Conservation (phyloP, 2,113 vertebrate species). For the Notechis scutatus region DNA sequence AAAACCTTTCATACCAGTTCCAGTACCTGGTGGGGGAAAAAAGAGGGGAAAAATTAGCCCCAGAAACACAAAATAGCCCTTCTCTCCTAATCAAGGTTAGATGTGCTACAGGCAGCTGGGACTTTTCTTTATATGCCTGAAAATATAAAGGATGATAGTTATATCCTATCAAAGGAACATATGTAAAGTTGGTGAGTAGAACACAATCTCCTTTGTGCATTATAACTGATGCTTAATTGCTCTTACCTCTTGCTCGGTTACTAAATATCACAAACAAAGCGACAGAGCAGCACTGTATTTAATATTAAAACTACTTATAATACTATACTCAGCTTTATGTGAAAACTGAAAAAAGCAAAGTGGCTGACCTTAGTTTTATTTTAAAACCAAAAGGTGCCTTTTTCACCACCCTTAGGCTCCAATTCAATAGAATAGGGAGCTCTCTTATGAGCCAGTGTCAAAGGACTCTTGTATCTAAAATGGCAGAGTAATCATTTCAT, state of each 20-base stretch:
- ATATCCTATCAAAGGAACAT: neutral
- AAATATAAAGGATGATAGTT: too few species aligned
- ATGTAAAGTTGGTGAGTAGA: neutral
- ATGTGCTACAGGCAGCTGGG: neutral
- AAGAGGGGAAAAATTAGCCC: slow-evolving; percentile 40
- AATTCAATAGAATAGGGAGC: neutral
- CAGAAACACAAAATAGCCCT: slow-evolving; percentile 8
- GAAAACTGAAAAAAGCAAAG: neutral
- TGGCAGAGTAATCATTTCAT: neutral
- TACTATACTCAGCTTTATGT: neutral
- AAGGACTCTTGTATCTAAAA: neutral
- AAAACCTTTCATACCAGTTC: slow-evolving; percentile 85
- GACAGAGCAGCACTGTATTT: neutral
- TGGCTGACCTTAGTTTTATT: neutral
- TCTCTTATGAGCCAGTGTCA: neutral
- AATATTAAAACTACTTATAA: neutral
- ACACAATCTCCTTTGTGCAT: neutral
- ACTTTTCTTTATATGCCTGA: neutral
- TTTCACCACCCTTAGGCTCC: neutral
- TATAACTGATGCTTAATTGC: neutral
- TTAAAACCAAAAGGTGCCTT: neutral
- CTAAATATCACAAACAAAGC: neutral
- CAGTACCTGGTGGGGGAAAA: slow-evolving; percentile 78
- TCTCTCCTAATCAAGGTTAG: neutral
- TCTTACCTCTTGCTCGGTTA: neutral